A percentile compares a stretch with the other conserved stretches of the same genome.
Conservation (phyloP, 2,113 vertebrate genomes). For the Antidorcas marsupialis region DNA sequence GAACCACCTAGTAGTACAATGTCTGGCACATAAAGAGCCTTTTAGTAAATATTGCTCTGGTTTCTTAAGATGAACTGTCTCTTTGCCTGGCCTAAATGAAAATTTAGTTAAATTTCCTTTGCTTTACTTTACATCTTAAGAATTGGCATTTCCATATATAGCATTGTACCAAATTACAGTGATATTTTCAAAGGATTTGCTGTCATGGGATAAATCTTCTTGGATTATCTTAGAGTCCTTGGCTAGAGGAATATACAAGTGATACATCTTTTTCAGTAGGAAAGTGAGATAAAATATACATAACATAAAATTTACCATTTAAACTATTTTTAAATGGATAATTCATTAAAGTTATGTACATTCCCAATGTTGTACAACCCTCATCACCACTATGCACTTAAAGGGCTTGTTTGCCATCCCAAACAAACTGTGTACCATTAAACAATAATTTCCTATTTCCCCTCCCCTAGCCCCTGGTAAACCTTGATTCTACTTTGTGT, state of each 20-base stretch:
- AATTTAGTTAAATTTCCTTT: background rate
- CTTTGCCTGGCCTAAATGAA: background rate
- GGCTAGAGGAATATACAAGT: background rate
- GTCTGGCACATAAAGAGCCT: background rate
- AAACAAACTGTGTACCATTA: background rate
- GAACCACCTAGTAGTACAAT: background rate
- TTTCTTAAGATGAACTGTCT: background rate
- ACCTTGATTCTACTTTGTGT: background rate
- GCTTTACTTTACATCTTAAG: background rate
- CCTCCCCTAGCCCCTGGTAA: background rate
- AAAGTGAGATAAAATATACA: background rate
- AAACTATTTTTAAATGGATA: background rate
- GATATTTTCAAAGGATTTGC: background rate
- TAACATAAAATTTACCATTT: background rate
- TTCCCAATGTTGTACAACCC: background rate
- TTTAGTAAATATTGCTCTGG: background rate
- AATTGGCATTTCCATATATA: background rate
- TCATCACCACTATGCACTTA: background rate
- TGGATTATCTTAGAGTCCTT: background rate
- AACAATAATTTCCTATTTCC: background rate
- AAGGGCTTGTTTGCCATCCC: background rate
- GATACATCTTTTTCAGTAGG: background rate
- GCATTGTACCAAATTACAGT: background rate
- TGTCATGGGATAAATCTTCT: background rate
- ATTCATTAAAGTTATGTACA: background rate